These are phyloP conservation scores for Crepidodera aurea DNA, from an alignment of 2,888 invertebrate genomes.

Conservation along the genomic window DNA sequence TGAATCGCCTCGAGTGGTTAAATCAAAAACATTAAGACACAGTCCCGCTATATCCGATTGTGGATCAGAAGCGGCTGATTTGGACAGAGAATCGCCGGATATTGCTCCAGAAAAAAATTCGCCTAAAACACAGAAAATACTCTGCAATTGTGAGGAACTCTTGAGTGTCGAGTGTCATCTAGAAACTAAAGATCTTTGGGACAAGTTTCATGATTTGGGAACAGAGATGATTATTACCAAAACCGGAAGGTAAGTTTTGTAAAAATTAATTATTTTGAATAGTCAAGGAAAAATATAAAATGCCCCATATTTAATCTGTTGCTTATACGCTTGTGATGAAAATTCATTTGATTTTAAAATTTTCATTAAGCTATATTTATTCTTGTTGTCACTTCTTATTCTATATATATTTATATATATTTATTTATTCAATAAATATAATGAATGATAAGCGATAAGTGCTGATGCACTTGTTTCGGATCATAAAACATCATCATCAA, in stretches of 20 bases:
- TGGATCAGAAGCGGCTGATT: slow-evolving; percentile 57
- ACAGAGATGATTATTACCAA: slow-evolving; percentile 90
- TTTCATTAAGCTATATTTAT: too few relatives aligned
- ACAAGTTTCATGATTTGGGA: slow-evolving; percentile 79
- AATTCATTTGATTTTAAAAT: too few relatives aligned
- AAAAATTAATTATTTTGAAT: too few relatives aligned
- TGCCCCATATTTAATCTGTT: too few relatives aligned
- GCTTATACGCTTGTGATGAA: too few relatives aligned
- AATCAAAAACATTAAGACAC: slow-evolving; percentile 49
- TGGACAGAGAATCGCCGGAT: slow-evolving; percentile 59
- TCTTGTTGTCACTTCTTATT: too few relatives aligned
- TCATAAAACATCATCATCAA: too few relatives aligned
- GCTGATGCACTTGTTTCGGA: too few relatives aligned
- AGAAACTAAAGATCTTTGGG: slow-evolving; percentile 84
- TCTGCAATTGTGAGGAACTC: slow-evolving; percentile 72
- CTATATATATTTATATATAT: too few relatives aligned
- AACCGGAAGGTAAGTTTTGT: slow-evolving; percentile 79
- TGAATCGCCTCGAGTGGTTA: slow-evolving; percentile 56
- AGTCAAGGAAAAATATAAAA: too few relatives aligned
- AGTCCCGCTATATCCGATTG: slow-evolving; percentile 59
- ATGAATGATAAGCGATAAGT: too few relatives aligned
- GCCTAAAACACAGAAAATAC: slow-evolving; percentile 60
- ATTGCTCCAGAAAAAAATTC: slow-evolving; percentile 53
- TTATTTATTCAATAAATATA: too few relatives aligned
- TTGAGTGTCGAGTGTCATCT: slow-evolving; percentile 74